phyloP scores from a whole-genome alignment of 2,888 invertebrate species.

The Microplitis deprimator region DNA sequence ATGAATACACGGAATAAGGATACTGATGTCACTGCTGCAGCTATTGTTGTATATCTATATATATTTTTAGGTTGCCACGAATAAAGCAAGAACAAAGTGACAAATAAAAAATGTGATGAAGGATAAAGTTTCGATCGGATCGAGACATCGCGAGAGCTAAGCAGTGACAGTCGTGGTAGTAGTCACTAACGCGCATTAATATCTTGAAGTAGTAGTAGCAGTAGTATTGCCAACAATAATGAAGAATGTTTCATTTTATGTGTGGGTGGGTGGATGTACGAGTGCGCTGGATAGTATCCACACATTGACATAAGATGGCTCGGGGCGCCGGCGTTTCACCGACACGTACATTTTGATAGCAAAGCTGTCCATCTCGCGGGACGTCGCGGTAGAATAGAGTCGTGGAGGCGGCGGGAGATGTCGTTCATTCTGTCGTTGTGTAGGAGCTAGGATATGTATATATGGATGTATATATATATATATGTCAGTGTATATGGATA shows the following conservation, averaged over 20 bases:
- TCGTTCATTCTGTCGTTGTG: constrained; percentile 39
- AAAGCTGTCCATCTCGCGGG: constrained; percentile 64
- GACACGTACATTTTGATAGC: constrained; percentile 49
- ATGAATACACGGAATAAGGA: neutral
- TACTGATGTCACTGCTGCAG: neutral
- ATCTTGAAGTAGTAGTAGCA: neutral
- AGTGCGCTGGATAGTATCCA: constrained; percentile 5
- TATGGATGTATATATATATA: neutral
- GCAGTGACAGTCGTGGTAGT: neutral
- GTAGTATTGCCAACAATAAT: neutral
- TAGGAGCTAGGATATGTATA: neutral
- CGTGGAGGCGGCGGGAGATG: constrained; percentile 56
- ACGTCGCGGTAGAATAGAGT: constrained; percentile 64
- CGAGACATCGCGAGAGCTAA: constrained; percentile 20
- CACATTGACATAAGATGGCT: constrained; percentile 34
- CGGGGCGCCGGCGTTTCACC: constrained; percentile 47
- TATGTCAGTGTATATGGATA: constrained; percentile 13
- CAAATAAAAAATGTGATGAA: constrained; percentile 28
- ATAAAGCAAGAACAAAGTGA: constrained; percentile 18
- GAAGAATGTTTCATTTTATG: neutral
- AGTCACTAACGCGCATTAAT: neutral
- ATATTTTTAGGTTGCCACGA: constrained; percentile 6
- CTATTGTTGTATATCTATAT: neutral
- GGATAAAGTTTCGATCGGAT: constrained; percentile 28
- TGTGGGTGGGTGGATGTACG: neutral